Evolutionary conservation across 1,140 invertebrate species (phyloP).

Genomic region (Drosophila grimshawi): DNA sequence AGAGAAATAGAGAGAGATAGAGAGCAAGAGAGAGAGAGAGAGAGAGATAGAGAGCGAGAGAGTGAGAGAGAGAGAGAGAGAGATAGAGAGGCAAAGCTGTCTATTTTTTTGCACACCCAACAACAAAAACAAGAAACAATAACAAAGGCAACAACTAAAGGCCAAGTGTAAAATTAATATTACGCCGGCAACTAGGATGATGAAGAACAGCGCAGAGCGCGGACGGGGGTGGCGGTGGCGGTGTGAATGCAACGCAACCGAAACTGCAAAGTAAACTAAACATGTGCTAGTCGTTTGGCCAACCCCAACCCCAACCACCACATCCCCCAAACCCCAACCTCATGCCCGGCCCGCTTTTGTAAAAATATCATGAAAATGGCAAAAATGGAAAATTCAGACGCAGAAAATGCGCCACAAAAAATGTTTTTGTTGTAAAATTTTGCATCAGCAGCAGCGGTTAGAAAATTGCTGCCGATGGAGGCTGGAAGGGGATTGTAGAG

Average conservation of each 20-base stretch:
- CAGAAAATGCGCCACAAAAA: conserved; percentile 82
- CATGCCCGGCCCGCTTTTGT: conserved; percentile 37
- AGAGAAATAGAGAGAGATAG: too few relatives aligned
- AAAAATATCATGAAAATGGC: conserved; percentile 80
- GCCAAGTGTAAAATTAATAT: conserved; percentile 83
- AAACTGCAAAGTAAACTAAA: conserved; percentile 82
- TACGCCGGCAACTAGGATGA: conserved; percentile 47
- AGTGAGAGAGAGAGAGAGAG: conserved; percentile 51
- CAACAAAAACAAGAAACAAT: conserved; percentile 43
- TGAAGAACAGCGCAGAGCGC: conserved; percentile 2
- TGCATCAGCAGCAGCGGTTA: conserved; percentile 27
- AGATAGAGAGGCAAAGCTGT: conserved; percentile 55
- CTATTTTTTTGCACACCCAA: conserved; percentile 60
- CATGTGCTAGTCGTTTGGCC: conserved; percentile 78
- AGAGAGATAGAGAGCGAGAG: conserved; percentile 9
- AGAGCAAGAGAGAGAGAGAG: too few relatives aligned
- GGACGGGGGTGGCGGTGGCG: conserved; percentile 8
- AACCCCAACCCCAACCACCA: conserved; percentile 1
- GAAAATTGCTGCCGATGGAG: neutral
- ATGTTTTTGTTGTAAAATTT: conserved; percentile 79
- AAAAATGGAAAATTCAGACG: conserved; percentile 79
- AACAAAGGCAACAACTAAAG: conserved; percentile 67
- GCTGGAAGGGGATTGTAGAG: neutral
- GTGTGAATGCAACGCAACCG: conserved; percentile 75
- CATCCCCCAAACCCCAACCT: neutral